Evolutionary conservation across 1,140 invertebrate species (phyloP), one percentile per base, ranked within the genome.

Genomic region (Drosophila aff.): DNA sequence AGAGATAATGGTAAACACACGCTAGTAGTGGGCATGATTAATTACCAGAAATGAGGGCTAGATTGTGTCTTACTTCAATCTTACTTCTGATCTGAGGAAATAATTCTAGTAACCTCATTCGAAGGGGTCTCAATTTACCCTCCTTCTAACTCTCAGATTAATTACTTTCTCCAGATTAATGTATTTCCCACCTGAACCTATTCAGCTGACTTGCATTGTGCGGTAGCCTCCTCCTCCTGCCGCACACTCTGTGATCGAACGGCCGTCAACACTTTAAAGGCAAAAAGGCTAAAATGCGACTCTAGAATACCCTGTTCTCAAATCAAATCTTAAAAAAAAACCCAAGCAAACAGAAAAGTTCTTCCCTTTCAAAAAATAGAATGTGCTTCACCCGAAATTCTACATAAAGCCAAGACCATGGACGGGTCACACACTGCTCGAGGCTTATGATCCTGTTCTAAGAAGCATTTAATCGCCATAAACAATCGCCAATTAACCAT

Each of bases 221-320:
- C 9, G 33, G 7, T 13, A 23, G 33, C 36, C 36, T 36, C 11
- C 50, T 53, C 26, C 18, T n/a, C 9, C 18, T 11, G 10, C 33
- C 52, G 52, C 52, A 23, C 33, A 16, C 52, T 23, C 21, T 23
- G 21, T 55, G 53, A 57, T 57, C 18, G 33, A 55, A 55, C 15
- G 53, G 53, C 53, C 53, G 53, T 57, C 53, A 57, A 40, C 53
- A 40, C 33, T 38, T 15, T 10, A 11, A 3, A 40, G 21, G 6
- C 7, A 13, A 40, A 26, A 40, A 26, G 21, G 21, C 2, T 40
- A 13, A n/a, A 57, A 57, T 11, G 6, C 36, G 53, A 40, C 53
- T 11, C 21, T n/a, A 0, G 15, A 40, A 57, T 57, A 57, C 53
- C 53, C 53, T 40, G 53, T 40, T 40, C 21, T 10, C 13, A 9